Conservation (phyloP, 2,888 invertebrate species). For the Drosophila paramelanica region DNA sequence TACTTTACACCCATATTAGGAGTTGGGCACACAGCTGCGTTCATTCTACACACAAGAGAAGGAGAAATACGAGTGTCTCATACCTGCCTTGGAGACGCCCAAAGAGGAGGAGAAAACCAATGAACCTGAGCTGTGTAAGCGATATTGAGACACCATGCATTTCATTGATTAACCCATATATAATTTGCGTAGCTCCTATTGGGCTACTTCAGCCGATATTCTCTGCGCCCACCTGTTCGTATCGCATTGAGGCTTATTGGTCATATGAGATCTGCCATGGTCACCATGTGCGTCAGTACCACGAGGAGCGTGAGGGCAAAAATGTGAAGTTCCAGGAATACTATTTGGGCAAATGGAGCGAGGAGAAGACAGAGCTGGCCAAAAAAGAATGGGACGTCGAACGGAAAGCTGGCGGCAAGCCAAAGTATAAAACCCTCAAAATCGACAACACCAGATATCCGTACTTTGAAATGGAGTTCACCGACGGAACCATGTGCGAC, state of each 20-base stretch:
- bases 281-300: slow-evolving; percentile 95
- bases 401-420: slow-evolving; percentile 86
- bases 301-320: slow-evolving; percentile 97
- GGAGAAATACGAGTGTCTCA: slow-evolving; percentile 92
- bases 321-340: slow-evolving; percentile 93
- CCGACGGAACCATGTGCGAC: slow-evolving; percentile 96
- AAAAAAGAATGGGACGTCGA: slow-evolving; percentile 86
- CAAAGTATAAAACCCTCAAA: slow-evolving; percentile 88
- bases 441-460: slow-evolving; percentile 96
- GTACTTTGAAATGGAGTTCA: slow-evolving; percentile 94
- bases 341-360: slow-evolving; percentile 91
- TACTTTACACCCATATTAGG: slow-evolving; percentile 44
- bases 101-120: slow-evolving; percentile 82
- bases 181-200: slow-evolving; percentile 87
- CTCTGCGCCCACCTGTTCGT: slow-evolving; percentile 92
- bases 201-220: slow-evolving; percentile 92
- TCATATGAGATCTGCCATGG: slow-evolving; percentile 99
- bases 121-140: slow-evolving; percentile 78
- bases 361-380: slow-evolving; percentile 87
- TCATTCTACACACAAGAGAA: slow-evolving; percentile 88
- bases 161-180: neutral
- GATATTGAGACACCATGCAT: no score
- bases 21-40: slow-evolving; percentile 66
- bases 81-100: slow-evolving; percentile 88
- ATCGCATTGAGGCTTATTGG: slow-evolving; percentile 96